Evolutionary conservation across 1,140 invertebrate genomes (phyloP), one percentile per base, ranked within the genome.

Genomic region (Drosophila suzukii): DNA sequence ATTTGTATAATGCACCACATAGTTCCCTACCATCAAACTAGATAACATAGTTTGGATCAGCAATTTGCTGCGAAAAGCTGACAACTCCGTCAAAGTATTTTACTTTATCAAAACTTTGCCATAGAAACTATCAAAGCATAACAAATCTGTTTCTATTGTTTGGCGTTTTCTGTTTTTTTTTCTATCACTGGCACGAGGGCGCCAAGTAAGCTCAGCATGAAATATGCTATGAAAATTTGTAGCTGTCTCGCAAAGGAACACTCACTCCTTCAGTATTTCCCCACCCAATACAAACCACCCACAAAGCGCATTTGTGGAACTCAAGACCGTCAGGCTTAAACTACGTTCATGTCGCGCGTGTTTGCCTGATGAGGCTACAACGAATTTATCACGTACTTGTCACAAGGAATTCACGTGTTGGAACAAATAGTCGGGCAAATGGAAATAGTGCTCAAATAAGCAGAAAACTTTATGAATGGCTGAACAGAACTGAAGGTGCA

Each of bases 301-400:
- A 17, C 20, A 61, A 67, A 68, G 38, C 20, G 30, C 59, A 51
- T 65, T 62, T 61, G 27, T 34, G 6, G 12, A 15, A 38, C 55
- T 47, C 57, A 60, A 63, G 30, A 63, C 55, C 55, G 11, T 53
- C 34, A 41, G 17, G 47, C 17, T 27, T 46, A 24, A 73, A 72
- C 55, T 51, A 46, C 17, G 13, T 53, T 38, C 56, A 61, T 61
- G 63, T 70, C 67, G 67, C 56, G 67, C 67, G 13, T 50, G 67
- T 70, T 70, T 71, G 51, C 34, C 43, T 50, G 67, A 71, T 71
- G 65, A 58, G 50, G 30, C 36, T 71, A 46, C 65, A 50, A 36
- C 65, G 17, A 57, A 73, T 73, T 73, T 73, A 73, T 72, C 56
- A 73, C 47, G 56, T 41, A 73, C 47, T 73, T 73, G 68, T 73